Base-by-base conservation (phyloP, 2,888 invertebrate species). In the Archaeoteleia sp. region DNA sequence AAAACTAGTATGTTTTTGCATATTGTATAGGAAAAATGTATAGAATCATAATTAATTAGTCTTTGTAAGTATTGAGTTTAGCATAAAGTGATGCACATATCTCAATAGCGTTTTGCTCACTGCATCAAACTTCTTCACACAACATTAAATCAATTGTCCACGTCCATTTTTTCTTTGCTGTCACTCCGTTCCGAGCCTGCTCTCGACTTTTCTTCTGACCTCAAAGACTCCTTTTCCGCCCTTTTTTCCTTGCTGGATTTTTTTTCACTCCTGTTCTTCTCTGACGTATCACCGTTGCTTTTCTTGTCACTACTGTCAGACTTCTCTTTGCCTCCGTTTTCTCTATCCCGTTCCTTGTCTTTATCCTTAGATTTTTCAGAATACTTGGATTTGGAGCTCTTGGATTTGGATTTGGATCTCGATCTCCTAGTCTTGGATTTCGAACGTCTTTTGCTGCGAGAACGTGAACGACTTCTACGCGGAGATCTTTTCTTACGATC, bases 401-500 rank as follows among this genome's bases (percentile, higher is more conserved):
- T 81, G 1, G 86, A 83, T 25, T 87, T 84, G 0, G 87, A 87
- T 67, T 87, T 87, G 0, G 87, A 87, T 23, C 87, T 82, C 0
- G 87, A 87, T 1, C 86, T 78, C 35, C 86, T 80, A 0, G 86
- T 83, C 17, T 85, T 81, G 0, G 90, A 88, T 25, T 89, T 88
- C 0, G 90, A 88, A 69, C 90, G 87, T 67, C 90, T 87, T 71
- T 90, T 89, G 72, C 89, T 89, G 0, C 89, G 83, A 1, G 87
- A 86, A 8, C 76, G 86, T 1, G 87, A 87, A 8, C 85, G 81
- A 48, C 84, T 84, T 20, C 77, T 76, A 62, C 78, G 76, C 1
- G 78, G 76, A 0, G 82, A 79, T 20, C 78, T 76, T 70, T 79
- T 82, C 62, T 81, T 84, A 2, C 68, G 68, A 1, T 67, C 67